These are phyloP conservation scores for Lissocephala sabroskyi DNA, from an alignment of 2,888 invertebrate genomes.

Conservation along the genomic window DNA sequence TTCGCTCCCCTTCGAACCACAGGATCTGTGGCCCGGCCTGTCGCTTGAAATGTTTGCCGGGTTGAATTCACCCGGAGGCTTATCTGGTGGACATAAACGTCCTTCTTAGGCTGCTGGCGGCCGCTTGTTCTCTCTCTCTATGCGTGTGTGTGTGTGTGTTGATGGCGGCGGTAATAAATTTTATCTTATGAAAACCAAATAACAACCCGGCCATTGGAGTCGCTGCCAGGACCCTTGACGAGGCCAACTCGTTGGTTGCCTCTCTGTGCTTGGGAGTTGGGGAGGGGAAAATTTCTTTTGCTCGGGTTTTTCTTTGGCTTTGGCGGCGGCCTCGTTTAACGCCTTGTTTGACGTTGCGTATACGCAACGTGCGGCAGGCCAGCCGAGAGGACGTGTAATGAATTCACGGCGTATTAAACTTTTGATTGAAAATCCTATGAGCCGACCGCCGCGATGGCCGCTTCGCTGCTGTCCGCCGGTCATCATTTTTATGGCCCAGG, in stretches of 20 bases:
- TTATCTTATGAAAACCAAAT: slow-evolving; percentile 58
- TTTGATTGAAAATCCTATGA: slow-evolving; percentile 34
- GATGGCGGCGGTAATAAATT: slow-evolving; percentile 55
- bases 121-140: slow-evolving; percentile 16
- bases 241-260: too few relatives aligned
- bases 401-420: slow-evolving; percentile 41
- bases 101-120: neutral
- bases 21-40: too few relatives aligned
- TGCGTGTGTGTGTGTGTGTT: slow-evolving; percentile 14
- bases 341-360: slow-evolving; percentile 16
- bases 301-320: neutral
- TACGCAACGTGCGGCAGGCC: slow-evolving; percentile 23
- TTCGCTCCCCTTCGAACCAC: too few relatives aligned
- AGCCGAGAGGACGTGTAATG: slow-evolving; percentile 29
- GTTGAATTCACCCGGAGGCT: too few relatives aligned
- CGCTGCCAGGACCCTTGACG: too few relatives aligned
- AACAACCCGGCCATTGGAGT: slow-evolving; percentile 29
- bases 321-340: neutral
- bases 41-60: too few relatives aligned
- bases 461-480: too few relatives aligned
- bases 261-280: too few relatives aligned
- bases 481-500: too few relatives aligned
- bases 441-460: too few relatives aligned
- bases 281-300: neutral
- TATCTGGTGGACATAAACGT: too few relatives aligned